Percentiles rank a stretch among this genome's conserved stretches.
Conservation (phyloP, 2,113 vertebrate species). For the Lophochroa leadbeateri region DNA sequence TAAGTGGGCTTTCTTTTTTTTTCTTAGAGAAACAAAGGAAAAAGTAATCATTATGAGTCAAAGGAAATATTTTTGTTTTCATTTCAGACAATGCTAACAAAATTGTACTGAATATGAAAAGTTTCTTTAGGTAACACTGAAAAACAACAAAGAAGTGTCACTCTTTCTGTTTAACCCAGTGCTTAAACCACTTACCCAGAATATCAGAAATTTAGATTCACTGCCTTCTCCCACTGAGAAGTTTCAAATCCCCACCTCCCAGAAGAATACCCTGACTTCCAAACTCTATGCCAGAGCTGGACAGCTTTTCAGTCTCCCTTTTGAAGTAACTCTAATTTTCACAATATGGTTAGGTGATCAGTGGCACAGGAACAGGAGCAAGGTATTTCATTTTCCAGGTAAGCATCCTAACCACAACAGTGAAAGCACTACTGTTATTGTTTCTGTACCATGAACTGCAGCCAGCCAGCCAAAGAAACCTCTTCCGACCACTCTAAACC, state of each 20-base stretch:
- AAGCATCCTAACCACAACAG: not conserved
- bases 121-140: not conserved
- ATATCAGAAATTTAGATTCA: not conserved
- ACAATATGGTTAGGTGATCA: not conserved
- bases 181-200: not conserved
- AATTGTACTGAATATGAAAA: not conserved
- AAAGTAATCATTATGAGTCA: not conserved
- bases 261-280: not conserved
- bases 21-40: not conserved
- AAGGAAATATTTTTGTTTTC: not conserved
- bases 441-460: not conserved
- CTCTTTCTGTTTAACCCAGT: not conserved
- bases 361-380: not conserved
- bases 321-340: not conserved
- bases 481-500: not conserved
- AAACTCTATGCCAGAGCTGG: not conserved
- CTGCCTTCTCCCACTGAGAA: not conserved
- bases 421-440: not conserved
- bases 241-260: not conserved
- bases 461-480: not conserved
- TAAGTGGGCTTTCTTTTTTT: not conserved
- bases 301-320: not conserved
- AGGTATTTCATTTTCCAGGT: not conserved
- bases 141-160: not conserved
- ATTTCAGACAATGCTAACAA: not conserved